Percentiles rank a stretch among this genome's conserved stretches.
These are phyloP conservation scores for Hyles vespertilio DNA, from an alignment of 1,140 invertebrate genomes.

Conservation along the genomic window DNA sequence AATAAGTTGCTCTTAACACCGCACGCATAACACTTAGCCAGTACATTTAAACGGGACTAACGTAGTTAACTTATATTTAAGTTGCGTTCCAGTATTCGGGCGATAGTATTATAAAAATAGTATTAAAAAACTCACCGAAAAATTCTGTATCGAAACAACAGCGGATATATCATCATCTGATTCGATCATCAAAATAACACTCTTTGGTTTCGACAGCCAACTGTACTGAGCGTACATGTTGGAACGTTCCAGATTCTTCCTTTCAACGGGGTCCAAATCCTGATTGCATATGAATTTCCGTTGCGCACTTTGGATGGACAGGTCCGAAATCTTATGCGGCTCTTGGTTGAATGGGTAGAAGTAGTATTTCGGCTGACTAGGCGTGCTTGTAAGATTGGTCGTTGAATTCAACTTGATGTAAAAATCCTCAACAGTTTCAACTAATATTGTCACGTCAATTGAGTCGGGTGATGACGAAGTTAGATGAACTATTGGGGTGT, in stretches of 20 bases:
- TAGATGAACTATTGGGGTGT: constrained; percentile 77
- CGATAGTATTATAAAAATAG: no score
- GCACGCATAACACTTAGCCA: no score
- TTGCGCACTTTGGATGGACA: constrained; percentile 34
- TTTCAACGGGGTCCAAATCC: constrained; percentile 28
- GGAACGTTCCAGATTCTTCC: constrained; percentile 34
- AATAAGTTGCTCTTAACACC: no score
- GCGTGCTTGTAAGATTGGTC: constrained; percentile 60
- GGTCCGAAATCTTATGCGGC: constrained; percentile 36
- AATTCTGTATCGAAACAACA: constrained; percentile 85
- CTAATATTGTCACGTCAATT: constrained; percentile 72
- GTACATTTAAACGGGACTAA: no score
- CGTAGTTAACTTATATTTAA: no score
- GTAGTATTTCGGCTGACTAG: constrained; percentile 72
- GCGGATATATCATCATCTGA: constrained; percentile 82
- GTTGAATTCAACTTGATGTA: constrained; percentile 68
- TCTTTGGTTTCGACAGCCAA: constrained; percentile 64
- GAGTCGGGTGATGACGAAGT: constrained; percentile 76
- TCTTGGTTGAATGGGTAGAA: constrained; percentile 64
- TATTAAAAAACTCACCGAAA: constrained; percentile 77
- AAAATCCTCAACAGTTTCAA: constrained; percentile 77
- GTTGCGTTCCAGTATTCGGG: no score
- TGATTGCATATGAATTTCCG: constrained; percentile 47
- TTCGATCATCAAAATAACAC: constrained; percentile 80
- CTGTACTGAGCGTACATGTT: constrained; percentile 33